Percentiles rank a stretch among this genome's conserved stretches.
These are phyloP conservation scores for Dermatophagoides farinae DNA, from an alignment of 1,140 invertebrate species.

Conservation along the genomic window DNA sequence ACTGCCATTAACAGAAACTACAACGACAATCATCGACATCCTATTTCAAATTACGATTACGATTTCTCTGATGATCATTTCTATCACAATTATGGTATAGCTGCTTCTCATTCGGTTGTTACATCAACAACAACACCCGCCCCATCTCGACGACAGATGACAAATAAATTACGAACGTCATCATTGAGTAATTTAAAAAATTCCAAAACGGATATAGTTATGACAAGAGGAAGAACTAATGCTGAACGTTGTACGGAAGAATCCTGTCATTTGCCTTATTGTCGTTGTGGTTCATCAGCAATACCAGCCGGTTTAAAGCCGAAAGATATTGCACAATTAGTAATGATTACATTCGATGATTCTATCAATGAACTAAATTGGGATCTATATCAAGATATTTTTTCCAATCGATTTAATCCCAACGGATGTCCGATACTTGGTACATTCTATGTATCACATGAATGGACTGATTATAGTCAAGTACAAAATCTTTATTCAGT, in stretches of 20 bases:
- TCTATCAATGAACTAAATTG: slow-evolving; percentile 85
- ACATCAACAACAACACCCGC: background rate
- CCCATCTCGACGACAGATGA: background rate
- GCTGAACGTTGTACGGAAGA: slow-evolving; percentile 47
- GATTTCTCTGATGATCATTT: background rate
- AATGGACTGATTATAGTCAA: slow-evolving; percentile 93
- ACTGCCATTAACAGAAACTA: background rate
- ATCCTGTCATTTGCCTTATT: slow-evolving; percentile 67
- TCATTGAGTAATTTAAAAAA: background rate
- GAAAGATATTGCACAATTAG: slow-evolving; percentile 68
- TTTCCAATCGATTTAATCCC: slow-evolving; percentile 70
- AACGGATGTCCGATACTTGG: slow-evolving; percentile 74
- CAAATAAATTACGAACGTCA: background rate
- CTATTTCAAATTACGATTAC: background rate
- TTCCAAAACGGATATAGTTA: slow-evolving; percentile 6
- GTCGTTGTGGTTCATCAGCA: slow-evolving; percentile 67
- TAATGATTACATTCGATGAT: slow-evolving; percentile 78
- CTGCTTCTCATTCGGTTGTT: background rate
- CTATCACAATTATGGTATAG: too few relatives aligned
- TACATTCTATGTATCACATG: slow-evolving; percentile 92
- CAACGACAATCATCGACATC: background rate
- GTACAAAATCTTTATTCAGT: slow-evolving; percentile 80
- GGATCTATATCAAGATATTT: slow-evolving; percentile 63
- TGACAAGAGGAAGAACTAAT: slow-evolving; percentile 13
- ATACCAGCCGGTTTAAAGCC: slow-evolving; percentile 56